Percentiles rank a stretch among this genome's conserved stretches.
Conservation (phyloP, 2,797 vertebrate genomes). For the Ctenosaura bakeri region DNA sequence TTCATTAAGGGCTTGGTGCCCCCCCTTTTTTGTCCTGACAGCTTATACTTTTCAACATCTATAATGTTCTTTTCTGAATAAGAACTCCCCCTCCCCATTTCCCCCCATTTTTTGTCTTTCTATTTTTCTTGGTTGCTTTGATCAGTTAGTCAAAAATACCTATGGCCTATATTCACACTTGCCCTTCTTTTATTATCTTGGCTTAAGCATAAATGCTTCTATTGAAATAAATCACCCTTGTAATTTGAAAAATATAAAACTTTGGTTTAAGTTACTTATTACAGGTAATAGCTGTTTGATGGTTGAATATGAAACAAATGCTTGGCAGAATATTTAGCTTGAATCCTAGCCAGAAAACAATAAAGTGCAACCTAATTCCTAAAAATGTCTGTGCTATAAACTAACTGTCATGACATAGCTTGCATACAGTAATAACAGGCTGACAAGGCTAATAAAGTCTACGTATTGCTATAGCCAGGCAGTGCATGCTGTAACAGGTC, state of each 20-base stretch:
- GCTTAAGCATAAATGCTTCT: constrained; percentile 62
- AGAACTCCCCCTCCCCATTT: neutral
- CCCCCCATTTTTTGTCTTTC: neutral
- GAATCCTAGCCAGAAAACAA: constrained; percentile 62
- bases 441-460: constrained; percentile 68
- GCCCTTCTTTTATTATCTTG: constrained; percentile 59
- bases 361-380: constrained; percentile 63
- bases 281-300: constrained; percentile 63
- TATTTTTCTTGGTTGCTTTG: constrained; percentile 59
- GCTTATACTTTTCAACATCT: constrained; percentile 12
- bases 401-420: constrained; percentile 73
- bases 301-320: constrained; percentile 51
- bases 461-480: constrained; percentile 63
- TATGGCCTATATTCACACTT: constrained; percentile 60
- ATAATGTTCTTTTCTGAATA: constrained; percentile 18
- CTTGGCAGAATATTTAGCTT: constrained; percentile 64
- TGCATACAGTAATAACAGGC: constrained; percentile 77
- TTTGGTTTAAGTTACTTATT: constrained; percentile 68
- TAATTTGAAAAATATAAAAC: constrained; percentile 68
- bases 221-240: constrained; percentile 62
- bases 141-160: constrained; percentile 62
- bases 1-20: constrained; percentile 40
- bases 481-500: constrained; percentile 61
- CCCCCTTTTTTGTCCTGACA: constrained; percentile 16
- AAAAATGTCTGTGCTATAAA: constrained; percentile 47